phyloP scores from a whole-genome alignment of 1,140 invertebrate species.

The Tachypleus tridentatus region DNA sequence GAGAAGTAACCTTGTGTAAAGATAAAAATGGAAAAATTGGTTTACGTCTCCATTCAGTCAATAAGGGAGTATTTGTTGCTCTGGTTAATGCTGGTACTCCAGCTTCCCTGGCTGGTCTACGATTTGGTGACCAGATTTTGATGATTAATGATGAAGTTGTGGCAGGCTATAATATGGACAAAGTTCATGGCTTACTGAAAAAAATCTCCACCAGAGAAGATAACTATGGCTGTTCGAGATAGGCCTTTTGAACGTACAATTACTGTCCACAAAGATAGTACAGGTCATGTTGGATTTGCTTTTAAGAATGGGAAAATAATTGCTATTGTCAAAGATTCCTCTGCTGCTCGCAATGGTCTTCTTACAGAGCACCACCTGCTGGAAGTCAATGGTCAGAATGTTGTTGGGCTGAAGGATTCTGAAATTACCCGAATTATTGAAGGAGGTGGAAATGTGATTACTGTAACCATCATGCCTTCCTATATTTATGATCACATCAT shows the following conservation, averaged over 20 bases:
- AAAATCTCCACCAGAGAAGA: conserved; percentile 59
- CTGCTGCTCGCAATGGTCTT: conserved; percentile 82
- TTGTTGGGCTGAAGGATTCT: conserved; percentile 82
- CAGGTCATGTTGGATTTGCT: conserved; percentile 71
- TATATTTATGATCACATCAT: conserved; percentile 64
- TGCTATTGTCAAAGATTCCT: conserved; percentile 77
- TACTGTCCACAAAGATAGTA: conserved; percentile 79
- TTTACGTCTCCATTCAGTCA: conserved; percentile 61
- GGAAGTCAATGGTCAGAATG: conserved; percentile 74
- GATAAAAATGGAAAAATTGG: conserved; percentile 73
- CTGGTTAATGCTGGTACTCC: conserved; percentile 69
- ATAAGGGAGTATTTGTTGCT: conserved; percentile 81
- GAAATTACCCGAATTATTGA: conserved; percentile 67
- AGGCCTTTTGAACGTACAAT: conserved; percentile 86
- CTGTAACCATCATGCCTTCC: conserved; percentile 73
- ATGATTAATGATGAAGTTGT: conserved; percentile 65
- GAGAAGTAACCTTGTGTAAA: conserved; percentile 69
- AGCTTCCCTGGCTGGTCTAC: conserved; percentile 65
- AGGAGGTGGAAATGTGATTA: conserved; percentile 49
- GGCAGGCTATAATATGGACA: conserved; percentile 71
- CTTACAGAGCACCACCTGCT: conserved; percentile 78
- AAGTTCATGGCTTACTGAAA: conserved; percentile 66
- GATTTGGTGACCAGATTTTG: conserved; percentile 88
- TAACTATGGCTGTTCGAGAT: conserved; percentile 67
- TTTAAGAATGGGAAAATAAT: conserved; percentile 80